Conservation (phyloP, 2,113 vertebrate species). For the Abramis brama region DNA sequence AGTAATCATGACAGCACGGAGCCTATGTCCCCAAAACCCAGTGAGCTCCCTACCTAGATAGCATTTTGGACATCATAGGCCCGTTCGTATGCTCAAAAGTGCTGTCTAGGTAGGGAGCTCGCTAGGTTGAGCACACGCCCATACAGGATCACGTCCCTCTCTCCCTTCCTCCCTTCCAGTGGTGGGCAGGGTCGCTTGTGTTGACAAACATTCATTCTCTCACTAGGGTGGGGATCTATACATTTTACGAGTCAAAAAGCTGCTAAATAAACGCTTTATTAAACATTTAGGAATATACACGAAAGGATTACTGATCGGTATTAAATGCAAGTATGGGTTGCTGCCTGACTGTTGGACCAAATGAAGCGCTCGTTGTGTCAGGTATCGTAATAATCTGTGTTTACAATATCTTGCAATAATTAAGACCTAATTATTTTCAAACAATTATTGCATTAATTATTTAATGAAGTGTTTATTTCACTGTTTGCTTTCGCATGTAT, state of each 20-base stretch:
- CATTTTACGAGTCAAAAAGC: not conserved
- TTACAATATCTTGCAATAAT: not conserved
- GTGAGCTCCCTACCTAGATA: not conserved
- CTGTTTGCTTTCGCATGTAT: not conserved
- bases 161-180: constrained; percentile 8
- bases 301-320: not conserved
- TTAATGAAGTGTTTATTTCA: not conserved
- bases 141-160: not conserved
- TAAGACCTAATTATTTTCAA: not conserved
- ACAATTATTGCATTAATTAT: not conserved
- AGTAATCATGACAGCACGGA: constrained; percentile 7
- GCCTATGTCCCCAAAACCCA: not conserved
- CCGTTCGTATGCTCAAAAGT: not conserved
- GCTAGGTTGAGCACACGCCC: not conserved
- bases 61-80: not conserved
- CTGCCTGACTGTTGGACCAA: constrained; percentile 91
- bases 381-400: constrained; percentile 44
- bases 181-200: constrained; percentile 40
- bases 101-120: not conserved
- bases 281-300: not conserved
- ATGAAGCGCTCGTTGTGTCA: constrained; percentile 92
- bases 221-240: constrained; percentile 17
- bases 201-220: constrained; percentile 45
- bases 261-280: not conserved
- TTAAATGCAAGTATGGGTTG: constrained; percentile 79